Conservation (phyloP, 2,113 vertebrate genomes). For the Ciconia maguari region DNA sequence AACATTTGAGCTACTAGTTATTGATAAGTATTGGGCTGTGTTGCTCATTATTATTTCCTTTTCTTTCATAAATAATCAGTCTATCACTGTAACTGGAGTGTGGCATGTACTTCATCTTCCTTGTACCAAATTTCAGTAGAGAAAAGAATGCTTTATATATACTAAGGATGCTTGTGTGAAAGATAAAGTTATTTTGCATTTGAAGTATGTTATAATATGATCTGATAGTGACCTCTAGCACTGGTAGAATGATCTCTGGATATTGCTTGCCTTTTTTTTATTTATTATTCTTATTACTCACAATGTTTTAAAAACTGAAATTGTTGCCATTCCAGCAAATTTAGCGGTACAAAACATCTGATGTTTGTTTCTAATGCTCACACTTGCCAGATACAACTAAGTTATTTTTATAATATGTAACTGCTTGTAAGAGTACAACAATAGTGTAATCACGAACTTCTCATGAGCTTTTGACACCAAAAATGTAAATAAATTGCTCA, state of each 20-base stretch:
- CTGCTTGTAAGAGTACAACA: not conserved
- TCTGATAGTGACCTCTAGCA: not conserved
- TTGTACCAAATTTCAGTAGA: not conserved
- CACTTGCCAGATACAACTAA: accelerated
- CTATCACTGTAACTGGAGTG: not conserved
- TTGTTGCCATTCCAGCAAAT: not conserved
- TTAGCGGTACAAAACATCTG: not conserved
- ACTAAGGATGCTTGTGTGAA: not conserved
- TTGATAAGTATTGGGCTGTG: not conserved
- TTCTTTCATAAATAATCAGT: not conserved
- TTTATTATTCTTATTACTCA: not conserved
- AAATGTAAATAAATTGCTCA: not conserved
- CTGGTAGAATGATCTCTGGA: not conserved
- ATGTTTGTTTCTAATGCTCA: not conserved
- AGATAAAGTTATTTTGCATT: not conserved
- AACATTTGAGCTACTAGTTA: not conserved
- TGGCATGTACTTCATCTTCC: not conserved
- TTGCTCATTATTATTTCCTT: not conserved
- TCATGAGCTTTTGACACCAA: not conserved
- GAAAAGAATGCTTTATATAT: not conserved
- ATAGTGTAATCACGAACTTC: not conserved
- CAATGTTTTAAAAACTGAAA: not conserved
- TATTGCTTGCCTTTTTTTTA: not conserved
- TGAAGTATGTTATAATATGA: not conserved
- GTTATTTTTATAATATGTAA: not conserved